phyloP scores from a whole-genome alignment of 2,888 invertebrate genomes.

The Stenodema calcarata region DNA sequence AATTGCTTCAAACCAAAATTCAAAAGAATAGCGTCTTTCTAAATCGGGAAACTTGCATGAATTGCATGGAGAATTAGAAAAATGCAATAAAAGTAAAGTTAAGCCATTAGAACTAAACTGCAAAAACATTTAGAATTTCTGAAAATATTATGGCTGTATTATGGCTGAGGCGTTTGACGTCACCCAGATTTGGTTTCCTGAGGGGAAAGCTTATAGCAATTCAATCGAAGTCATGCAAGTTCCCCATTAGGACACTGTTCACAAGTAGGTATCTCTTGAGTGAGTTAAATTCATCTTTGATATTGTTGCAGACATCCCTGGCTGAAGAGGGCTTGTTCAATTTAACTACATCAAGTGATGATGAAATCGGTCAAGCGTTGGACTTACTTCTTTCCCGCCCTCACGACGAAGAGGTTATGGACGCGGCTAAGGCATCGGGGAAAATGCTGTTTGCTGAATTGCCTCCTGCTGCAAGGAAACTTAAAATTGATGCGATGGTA shows the following conservation, averaged over 20 bases:
- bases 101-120: no score
- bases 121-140: no score
- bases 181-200: no score
- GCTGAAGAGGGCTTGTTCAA: constrained; percentile 57
- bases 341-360: constrained; percentile 51
- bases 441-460: constrained; percentile 78
- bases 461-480: constrained; percentile 72
- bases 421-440: constrained; percentile 86
- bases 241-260: no score
- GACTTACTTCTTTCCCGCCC: constrained; percentile 64
- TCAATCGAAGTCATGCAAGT: no score
- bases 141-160: no score
- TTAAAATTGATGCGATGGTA: constrained; percentile 88
- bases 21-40: background rate
- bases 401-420: constrained; percentile 78
- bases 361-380: constrained; percentile 63
- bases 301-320: constrained; percentile 58
- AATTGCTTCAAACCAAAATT: background rate
- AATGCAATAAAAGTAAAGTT: no score
- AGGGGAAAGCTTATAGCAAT: no score
- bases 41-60: background rate
- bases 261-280: background rate
- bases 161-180: no score
- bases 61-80: background rate
- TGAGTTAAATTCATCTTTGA: background rate